Evolutionary conservation across 2,888 invertebrate genomes (phyloP).

Genomic region (Automeris io): DNA sequence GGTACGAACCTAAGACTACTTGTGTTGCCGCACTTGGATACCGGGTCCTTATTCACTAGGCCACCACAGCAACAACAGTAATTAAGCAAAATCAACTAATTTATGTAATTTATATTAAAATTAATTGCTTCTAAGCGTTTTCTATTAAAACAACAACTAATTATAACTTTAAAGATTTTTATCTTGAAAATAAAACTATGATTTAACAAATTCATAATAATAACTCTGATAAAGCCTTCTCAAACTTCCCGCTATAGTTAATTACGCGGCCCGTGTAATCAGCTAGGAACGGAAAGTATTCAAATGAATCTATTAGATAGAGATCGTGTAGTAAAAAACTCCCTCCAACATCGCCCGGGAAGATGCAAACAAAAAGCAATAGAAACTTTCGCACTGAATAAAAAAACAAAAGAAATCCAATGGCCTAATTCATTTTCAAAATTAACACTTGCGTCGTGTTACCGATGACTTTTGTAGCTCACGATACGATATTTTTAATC

Average conservation of each 20-base stretch:
- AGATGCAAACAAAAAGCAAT: constrained; percentile 52
- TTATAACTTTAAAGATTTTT: too few relatives aligned
- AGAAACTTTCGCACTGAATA: constrained; percentile 65
- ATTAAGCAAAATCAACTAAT: too few relatives aligned
- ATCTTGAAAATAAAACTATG: too few relatives aligned
- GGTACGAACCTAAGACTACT: too few relatives aligned
- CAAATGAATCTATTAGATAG: constrained; percentile 62
- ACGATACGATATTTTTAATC: constrained; percentile 18
- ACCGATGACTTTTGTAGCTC: background rate
- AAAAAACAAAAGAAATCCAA: constrained; percentile 55
- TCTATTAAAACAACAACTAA: too few relatives aligned
- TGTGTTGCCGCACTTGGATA: too few relatives aligned
- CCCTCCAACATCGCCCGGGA: constrained; percentile 47
- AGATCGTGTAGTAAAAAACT: constrained; percentile 47
- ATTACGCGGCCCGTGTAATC: constrained; percentile 1
- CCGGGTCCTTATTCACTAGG: too few relatives aligned
- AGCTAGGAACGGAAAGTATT: constrained; percentile 42
- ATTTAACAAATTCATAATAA: too few relatives aligned
- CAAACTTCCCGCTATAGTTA: background rate
- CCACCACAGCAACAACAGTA: too few relatives aligned
- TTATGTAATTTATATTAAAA: too few relatives aligned
- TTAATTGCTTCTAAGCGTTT: too few relatives aligned
- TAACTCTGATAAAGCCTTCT: background rate
- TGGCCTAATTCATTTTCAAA: constrained; percentile 53
- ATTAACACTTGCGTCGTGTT: constrained; percentile 27